A percentile compares a stretch with the other conserved stretches of the same genome.
Evolutionary conservation across 1,140 invertebrate species (phyloP).

Genomic region (Mactra quadrangularis): DNA sequence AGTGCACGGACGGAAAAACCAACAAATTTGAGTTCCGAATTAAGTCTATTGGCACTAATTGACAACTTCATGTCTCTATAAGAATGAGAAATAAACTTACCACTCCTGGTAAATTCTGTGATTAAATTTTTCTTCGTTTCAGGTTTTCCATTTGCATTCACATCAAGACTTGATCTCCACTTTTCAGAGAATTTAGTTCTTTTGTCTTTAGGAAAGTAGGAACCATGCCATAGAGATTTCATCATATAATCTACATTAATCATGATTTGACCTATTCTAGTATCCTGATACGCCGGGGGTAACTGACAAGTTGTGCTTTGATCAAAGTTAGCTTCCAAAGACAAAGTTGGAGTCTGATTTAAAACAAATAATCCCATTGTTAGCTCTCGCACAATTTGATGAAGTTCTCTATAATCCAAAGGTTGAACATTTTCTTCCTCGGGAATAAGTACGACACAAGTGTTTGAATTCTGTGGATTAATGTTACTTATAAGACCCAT

Average conservation of each 20-base stretch:
- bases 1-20: too few species aligned
- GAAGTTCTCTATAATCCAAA: constrained; percentile 79
- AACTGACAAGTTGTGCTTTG: constrained; percentile 80
- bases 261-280: constrained; percentile 80
- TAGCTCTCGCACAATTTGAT: constrained; percentile 83
- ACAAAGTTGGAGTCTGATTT: constrained; percentile 81
- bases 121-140: constrained; percentile 81
- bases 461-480: constrained; percentile 69
- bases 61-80: too few species aligned
- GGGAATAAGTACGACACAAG: constrained; percentile 66
- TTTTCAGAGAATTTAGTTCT: constrained; percentile 82
- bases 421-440: constrained; percentile 62
- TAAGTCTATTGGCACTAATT: too few species aligned
- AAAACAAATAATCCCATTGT: constrained; percentile 82
- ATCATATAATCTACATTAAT: constrained; percentile 83
- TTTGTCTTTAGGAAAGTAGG: constrained; percentile 83
- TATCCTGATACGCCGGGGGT: constrained; percentile 83
- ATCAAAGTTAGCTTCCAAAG: constrained; percentile 82
- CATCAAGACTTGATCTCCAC: constrained; percentile 81
- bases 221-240: constrained; percentile 83
- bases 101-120: constrained; percentile 81
- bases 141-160: constrained; percentile 78
- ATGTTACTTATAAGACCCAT: constrained; percentile 78
- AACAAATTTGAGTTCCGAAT: too few species aligned
- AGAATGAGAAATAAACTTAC: constrained; percentile 72